Conservation (phyloP, 2,113 vertebrate genomes). For the Lethenteron camtschaticum region DNA sequence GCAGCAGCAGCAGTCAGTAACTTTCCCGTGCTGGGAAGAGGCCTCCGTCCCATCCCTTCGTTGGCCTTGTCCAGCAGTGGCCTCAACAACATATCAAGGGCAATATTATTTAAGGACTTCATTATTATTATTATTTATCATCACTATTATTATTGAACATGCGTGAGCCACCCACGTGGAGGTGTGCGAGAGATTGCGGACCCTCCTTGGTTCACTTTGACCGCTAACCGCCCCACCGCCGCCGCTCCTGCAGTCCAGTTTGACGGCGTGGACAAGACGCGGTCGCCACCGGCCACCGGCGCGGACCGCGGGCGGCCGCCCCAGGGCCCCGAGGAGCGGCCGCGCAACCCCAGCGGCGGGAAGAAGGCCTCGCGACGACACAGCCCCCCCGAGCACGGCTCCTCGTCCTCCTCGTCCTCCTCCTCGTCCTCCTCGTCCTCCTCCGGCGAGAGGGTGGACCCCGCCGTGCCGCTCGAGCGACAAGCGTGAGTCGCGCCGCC, state of each 20-base stretch:
- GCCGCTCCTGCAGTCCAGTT: neutral
- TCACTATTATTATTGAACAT: too few relatives aligned
- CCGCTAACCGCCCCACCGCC: neutral
- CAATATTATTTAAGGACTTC: too few relatives aligned
- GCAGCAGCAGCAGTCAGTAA: too few relatives aligned
- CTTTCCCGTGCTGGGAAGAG: too few relatives aligned
- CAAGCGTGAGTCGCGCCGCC: neutral
- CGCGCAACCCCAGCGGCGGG: conserved; percentile 2
- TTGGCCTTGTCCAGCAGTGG: too few relatives aligned
- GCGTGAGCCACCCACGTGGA: too few relatives aligned
- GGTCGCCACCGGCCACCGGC: neutral
- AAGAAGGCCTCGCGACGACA: neutral
- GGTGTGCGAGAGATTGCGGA: too few relatives aligned
- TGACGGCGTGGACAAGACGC: neutral
- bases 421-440: neutral
- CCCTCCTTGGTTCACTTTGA: neutral
- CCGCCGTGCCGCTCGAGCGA: conserved; percentile 1
- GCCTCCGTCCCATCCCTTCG: too few relatives aligned
- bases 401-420: too few relatives aligned
- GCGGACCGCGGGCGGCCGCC: neutral
- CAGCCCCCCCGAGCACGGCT: neutral
- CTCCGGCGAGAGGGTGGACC: neutral
- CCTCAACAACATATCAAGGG: too few relatives aligned
- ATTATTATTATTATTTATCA: too few relatives aligned
- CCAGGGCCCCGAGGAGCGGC: conserved; percentile 1